A percentile compares a stretch with the other conserved stretches of the same genome.
phyloP scores from a whole-genome alignment of 1,140 invertebrate genomes.

The Ruditapes philippinarum region DNA sequence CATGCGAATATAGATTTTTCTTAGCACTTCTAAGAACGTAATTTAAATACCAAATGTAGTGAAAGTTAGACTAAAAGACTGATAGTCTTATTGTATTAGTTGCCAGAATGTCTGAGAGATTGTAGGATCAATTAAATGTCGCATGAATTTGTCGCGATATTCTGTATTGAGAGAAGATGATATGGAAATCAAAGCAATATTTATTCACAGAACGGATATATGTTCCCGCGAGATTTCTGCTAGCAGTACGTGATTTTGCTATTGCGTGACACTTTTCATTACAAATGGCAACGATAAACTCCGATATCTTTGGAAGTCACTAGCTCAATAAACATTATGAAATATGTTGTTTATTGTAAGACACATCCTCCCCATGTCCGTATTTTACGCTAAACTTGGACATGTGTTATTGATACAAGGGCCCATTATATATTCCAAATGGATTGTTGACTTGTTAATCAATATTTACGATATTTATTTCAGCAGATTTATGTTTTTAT shows the following conservation, averaged over 20 bases:
- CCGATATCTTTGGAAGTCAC: slow-evolving; percentile 11
- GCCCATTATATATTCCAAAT: slow-evolving; percentile 14
- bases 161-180: background rate
- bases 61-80: background rate
- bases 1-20: slow-evolving; percentile 9
- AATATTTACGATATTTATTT: slow-evolving; percentile 29
- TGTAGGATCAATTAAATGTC: slow-evolving; percentile 2
- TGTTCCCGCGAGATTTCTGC: background rate
- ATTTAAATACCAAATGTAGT: slow-evolving; percentile 17
- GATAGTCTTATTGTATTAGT: background rate
- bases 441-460: slow-evolving; percentile 18
- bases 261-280: slow-evolving; percentile 43
- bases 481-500: slow-evolving; percentile 24
- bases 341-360: slow-evolving; percentile 23
- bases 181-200: slow-evolving; percentile 47
- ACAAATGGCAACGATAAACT: background rate
- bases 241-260: slow-evolving; percentile 5
- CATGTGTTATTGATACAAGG: background rate
- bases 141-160: background rate
- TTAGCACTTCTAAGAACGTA: background rate
- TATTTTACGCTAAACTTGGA: slow-evolving; percentile 20
- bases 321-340: slow-evolving; percentile 46
- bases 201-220: slow-evolving; percentile 21
- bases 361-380: slow-evolving; percentile 32
- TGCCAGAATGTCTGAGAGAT: background rate